A percentile compares a stretch with the other conserved stretches of the same genome.
phyloP scores from a whole-genome alignment of 2,888 invertebrate genomes.

The Scaptomyza caliginosa region DNA sequence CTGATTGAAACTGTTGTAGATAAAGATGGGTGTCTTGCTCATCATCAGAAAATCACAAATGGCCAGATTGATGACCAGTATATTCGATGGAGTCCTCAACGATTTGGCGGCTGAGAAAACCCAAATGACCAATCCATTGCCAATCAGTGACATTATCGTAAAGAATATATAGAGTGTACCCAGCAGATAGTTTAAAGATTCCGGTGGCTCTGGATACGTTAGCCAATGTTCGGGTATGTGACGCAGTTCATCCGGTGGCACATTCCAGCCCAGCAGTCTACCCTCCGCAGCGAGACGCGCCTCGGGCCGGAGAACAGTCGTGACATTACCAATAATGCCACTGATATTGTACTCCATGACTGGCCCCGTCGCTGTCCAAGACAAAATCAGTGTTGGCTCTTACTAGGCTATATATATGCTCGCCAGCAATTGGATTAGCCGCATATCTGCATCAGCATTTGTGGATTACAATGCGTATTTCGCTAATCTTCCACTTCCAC shows the following conservation, averaged over 20 bases:
- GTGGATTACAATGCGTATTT: slow-evolving; percentile 57
- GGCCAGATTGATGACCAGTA: slow-evolving; percentile 92
- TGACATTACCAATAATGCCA: slow-evolving; percentile 66
- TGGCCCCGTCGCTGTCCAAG: slow-evolving; percentile 57
- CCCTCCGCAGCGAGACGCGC: slow-evolving; percentile 78
- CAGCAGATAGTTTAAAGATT: slow-evolving; percentile 91
- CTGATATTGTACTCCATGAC: slow-evolving; percentile 62
- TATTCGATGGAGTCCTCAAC: slow-evolving; percentile 88
- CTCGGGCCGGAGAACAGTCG: slow-evolving; percentile 75
- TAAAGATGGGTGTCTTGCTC: slow-evolving; percentile 90
- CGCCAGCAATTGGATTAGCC: slow-evolving; percentile 61
- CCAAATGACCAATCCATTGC: slow-evolving; percentile 94
- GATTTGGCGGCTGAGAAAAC: slow-evolving; percentile 87
- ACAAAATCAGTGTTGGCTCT: slow-evolving; percentile 56
- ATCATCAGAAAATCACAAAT: slow-evolving; percentile 94
- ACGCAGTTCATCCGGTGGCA: slow-evolving; percentile 90
- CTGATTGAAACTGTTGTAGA: slow-evolving; percentile 89
- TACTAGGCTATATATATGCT: slow-evolving; percentile 51
- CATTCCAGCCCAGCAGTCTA: slow-evolving; percentile 89
- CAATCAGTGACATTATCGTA: slow-evolving; percentile 89
- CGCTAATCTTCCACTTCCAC: slow-evolving; percentile 50
- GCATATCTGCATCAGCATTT: slow-evolving; percentile 37
- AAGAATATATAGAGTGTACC: slow-evolving; percentile 91
- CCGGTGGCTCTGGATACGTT: slow-evolving; percentile 91
- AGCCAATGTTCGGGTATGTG: slow-evolving; percentile 94